Base-by-base conservation (phyloP, 2,888 invertebrate genomes). In the Onthophagus sagittarius region DNA sequence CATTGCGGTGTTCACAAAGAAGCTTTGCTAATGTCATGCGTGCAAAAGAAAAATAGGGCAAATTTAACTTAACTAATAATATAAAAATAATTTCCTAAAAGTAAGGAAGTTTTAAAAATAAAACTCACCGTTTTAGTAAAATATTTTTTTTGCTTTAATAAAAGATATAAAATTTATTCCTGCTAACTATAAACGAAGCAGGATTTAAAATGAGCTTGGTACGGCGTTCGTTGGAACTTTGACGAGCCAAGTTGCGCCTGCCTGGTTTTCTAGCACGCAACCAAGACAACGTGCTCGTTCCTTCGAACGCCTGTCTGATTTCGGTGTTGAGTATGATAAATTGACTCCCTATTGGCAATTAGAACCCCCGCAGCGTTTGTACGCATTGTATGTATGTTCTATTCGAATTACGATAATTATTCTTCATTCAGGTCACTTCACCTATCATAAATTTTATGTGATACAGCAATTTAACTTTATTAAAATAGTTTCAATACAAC, bases 201-300 rank as follows among this genome's bases (percentile, higher is more conserved):
- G 11, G 39, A 7, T 53, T n/a, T 53, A 53, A 53, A 53, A 53
- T 53, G 39, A 53, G 39, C 39, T 53, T 53, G 7, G 39, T 7
- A 53, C 39, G 39, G 39, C 6, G 39, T 53, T 53, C 69, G 64
- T 67, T 67, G 15, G 72, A 69, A 65, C 70, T 70, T 33, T 71
- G 64, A 62, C 65, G 64, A 72, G 63, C 62, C 72, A 31, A 62
- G 31, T 63, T 63, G 81, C 82, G 83, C 81, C 82, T 82, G 80
- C 81, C 79, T 82, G 81, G 80, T 81, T 80, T 53, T 79, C 74
- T 72, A 71, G 73, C 82, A 83, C 82, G 83, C 82, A 82, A 83
- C 80, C 81, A 77, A 65, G 72, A 67, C 39, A 64, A 69, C 71
- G 69, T 64, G 13, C 14, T 14, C 15, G 69, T 62, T 71, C 62